phyloP scores from a whole-genome alignment of 2,113 vertebrate species.

The Microtus richardsoni region DNA sequence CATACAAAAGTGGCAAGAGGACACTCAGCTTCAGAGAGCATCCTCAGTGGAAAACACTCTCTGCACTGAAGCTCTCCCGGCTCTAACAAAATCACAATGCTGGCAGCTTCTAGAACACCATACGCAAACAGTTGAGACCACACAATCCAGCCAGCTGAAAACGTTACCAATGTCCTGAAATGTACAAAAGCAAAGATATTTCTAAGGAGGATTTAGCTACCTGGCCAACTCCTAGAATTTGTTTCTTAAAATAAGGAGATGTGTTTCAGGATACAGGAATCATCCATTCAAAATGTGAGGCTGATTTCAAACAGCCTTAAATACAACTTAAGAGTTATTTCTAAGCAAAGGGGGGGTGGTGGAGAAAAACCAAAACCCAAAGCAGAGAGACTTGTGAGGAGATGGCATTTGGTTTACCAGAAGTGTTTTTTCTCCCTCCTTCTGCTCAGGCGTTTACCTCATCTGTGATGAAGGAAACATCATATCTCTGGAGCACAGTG shows the following conservation, averaged over 20 bases:
- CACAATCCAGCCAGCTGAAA: neutral
- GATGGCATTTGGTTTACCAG: neutral
- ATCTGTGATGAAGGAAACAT: constrained; percentile 88
- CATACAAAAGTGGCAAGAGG: neutral
- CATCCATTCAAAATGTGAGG: constrained; percentile 16
- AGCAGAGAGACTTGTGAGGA: neutral
- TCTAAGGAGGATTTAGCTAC: neutral
- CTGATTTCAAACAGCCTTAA: neutral
- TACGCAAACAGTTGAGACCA: neutral
- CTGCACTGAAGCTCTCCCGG: neutral
- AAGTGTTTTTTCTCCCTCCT: neutral
- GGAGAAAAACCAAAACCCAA: neutral
- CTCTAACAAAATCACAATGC: neutral
- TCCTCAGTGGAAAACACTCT: neutral
- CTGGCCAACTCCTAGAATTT: neutral
- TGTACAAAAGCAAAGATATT: neutral
- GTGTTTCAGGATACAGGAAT: neutral
- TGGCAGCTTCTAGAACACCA: constrained; percentile 31
- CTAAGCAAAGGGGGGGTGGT: neutral
- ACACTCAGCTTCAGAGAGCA: neutral
- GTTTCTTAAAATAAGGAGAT: constrained; percentile 43
- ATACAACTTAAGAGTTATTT: constrained; percentile 34
- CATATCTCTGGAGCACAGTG: constrained; percentile 93
- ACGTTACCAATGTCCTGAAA: neutral
- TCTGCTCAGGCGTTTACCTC: constrained; percentile 87